Base-by-base conservation (phyloP, 1,140 invertebrate genomes). In the Zaprionus gabonicus region DNA sequence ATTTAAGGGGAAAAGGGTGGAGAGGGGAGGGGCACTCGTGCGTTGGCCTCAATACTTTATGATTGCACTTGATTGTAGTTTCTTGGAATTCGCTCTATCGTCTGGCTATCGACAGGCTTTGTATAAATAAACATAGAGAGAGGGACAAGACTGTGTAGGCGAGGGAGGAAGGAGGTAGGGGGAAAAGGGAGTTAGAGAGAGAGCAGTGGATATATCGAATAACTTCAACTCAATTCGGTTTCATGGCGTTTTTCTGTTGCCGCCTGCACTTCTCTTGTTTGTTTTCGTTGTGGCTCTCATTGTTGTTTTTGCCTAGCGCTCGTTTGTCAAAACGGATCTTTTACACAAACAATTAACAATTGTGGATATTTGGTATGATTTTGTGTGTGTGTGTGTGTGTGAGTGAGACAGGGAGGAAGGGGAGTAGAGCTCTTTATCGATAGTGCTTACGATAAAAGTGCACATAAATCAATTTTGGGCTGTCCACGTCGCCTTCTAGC, bases 271-370 rank as follows among this genome's bases (percentile, higher is more conserved):
- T 70, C 49, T 46, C 49, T 70, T 78, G 56, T 82, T 82, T 78
- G 44, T 34, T 57, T 77, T 78, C 49, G 31, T 41, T 56, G 25
- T 65, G 55, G 1, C 31, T 38, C 25, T n/a, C 3, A 25, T 46
- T 56, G 27, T 65, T 65, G 3, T 51, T 38, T 25, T 12, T 17
- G 49, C 27, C 41, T 17, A 46, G 41, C 10, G 46, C 71, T 76
- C 81, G 66, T 82, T 82, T 83, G 71, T 82, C 76, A 80, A n/a
- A 53, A 63, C 58, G 81, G 65, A 71, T 81, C 67, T 82, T 74
- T 70, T 82, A 71, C 60, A 82, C 80, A 82, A 82, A 82, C 76
- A 82, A 83, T 65, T 51, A 49, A 49, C 46, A 27, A 9, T 17
- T 58, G 53, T n/a, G 7, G 15, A 28, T 28, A 27, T 27, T 25